Percentiles rank a stretch among this genome's conserved stretches.
Evolutionary conservation across 2,888 invertebrate genomes (phyloP).

Genomic region (Apoda limacodes): DNA sequence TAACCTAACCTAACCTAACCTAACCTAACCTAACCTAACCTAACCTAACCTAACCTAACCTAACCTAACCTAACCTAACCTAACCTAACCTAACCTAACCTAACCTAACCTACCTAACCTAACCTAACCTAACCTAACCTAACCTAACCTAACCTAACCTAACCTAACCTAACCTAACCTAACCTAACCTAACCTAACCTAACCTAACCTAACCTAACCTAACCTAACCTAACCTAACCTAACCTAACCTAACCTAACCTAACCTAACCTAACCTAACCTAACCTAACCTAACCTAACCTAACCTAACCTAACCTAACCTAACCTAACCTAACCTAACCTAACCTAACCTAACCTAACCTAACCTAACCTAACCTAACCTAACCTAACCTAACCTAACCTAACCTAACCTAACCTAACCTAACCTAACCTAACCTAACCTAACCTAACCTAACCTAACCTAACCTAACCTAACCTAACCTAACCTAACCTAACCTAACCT

Average conservation of each 20-base stretch:
- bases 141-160: conserved; percentile 14
- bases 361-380: conserved; percentile 19
- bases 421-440: conserved; percentile 19
- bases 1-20: too few relatives aligned
- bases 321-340: conserved; percentile 18
- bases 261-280: conserved; percentile 14
- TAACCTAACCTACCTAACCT: too few relatives aligned
- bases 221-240: conserved; percentile 13
- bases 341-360: conserved; percentile 19
- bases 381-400: conserved; percentile 15
- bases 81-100: conserved; percentile 18
- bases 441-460: conserved; percentile 21
- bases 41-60: conserved; percentile 10
- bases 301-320: conserved; percentile 11
- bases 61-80: conserved; percentile 16
- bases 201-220: conserved; percentile 15
- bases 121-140: conserved; percentile 15
- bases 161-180: conserved; percentile 17
- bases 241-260: conserved; percentile 17
- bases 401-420: conserved; percentile 17
- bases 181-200: conserved; percentile 17
- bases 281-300: conserved; percentile 16
- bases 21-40: too few relatives aligned
- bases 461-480: conserved; percentile 17
- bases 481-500: conserved; percentile 20